A percentile compares a stretch with the other conserved stretches of the same genome.
phyloP scores from a whole-genome alignment of 2,113 vertebrate species.

The Anhinga anhinga region DNA sequence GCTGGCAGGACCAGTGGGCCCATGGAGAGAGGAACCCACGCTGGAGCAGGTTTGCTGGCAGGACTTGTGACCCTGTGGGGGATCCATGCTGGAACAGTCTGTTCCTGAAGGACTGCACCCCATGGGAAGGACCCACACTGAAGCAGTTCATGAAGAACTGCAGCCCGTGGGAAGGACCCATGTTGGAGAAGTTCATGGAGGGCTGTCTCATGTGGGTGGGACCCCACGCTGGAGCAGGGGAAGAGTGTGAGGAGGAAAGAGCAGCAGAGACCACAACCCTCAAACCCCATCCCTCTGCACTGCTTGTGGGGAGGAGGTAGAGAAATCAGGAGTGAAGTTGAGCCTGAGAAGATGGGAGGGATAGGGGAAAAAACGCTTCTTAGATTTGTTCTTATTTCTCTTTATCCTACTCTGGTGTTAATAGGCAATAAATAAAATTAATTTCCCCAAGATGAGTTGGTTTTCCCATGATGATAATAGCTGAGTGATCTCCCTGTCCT shows the following conservation, averaged over 20 bases:
- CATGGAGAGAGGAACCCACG: rapidly evolving
- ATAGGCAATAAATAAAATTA: neutral
- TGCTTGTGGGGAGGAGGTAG: rapidly evolving
- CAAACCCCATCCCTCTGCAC: neutral
- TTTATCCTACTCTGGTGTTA: neutral
- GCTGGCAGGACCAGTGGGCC: too few species aligned
- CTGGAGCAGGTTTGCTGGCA: neutral
- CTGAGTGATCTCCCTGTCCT: neutral
- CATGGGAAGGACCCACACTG: rapidly evolving
- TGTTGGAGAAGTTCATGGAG: neutral
- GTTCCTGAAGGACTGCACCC: too few species aligned
- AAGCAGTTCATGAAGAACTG: neutral
- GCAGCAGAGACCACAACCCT: neutral
- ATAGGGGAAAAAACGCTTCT: neutral
- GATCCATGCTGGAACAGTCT: neutral
- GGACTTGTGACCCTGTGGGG: rapidly evolving
- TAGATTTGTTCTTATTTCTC: neutral
- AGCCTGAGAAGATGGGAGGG: neutral
- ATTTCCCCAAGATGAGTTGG: neutral
- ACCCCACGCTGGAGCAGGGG: rapidly evolving
- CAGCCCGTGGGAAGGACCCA: neutral
- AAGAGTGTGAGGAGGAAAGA: neutral
- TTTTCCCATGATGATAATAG: neutral
- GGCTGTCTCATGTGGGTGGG: neutral
- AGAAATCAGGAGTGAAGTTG: neutral